Evolutionary conservation across 2,113 vertebrate genomes (phyloP).

Genomic region (Pitta sordida): DNA sequence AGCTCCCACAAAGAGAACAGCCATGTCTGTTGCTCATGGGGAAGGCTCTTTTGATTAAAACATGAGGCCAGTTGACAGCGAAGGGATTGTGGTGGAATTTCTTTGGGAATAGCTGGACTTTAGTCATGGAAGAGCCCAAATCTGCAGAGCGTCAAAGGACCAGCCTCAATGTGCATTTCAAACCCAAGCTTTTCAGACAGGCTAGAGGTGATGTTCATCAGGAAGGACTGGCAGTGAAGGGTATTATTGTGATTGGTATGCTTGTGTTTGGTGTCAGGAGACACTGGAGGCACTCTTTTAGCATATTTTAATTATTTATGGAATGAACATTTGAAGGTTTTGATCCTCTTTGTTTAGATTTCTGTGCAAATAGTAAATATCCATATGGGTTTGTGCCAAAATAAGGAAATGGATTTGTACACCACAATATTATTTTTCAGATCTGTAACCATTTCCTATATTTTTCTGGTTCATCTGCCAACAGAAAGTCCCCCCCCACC

Average conservation of each 20-base stretch:
- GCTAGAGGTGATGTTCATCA: background rate
- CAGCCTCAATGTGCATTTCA: background rate
- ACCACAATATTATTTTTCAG: background rate
- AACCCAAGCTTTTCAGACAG: background rate
- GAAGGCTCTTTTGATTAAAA: background rate
- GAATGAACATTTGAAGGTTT: background rate
- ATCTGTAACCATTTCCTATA: background rate
- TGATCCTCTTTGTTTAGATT: background rate
- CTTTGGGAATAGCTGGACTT: background rate
- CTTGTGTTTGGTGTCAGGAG: background rate
- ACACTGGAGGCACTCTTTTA: background rate
- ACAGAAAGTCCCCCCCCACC: background rate
- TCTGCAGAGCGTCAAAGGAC: background rate
- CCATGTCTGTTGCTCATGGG: background rate
- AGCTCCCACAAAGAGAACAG: background rate
- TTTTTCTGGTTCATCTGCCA: background rate
- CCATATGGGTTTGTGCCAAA: background rate
- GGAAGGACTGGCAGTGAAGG: background rate
- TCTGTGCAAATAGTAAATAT: background rate
- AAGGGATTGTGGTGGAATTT: background rate
- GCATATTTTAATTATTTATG: background rate
- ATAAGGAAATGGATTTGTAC: background rate
- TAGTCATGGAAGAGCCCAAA: background rate
- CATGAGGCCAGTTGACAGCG: background rate
- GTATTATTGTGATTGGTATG: background rate